Evolutionary conservation across 2,113 vertebrate species (phyloP).

Genomic region (Pseudorasbora parva): DNA sequence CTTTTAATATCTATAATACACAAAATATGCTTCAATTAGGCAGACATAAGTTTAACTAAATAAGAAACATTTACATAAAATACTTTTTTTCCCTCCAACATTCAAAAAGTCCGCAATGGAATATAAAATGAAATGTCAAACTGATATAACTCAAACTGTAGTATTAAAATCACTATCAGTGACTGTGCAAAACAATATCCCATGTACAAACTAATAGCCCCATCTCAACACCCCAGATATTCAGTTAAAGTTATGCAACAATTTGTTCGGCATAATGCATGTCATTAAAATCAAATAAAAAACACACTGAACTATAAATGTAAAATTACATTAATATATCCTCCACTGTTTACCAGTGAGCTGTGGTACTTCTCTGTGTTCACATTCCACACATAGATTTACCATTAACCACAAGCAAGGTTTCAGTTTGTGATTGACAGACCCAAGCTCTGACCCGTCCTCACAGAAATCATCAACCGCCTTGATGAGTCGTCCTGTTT

Average conservation of each 20-base stretch:
- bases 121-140: constrained; percentile 34
- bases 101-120: constrained; percentile 15
- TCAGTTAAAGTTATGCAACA: not conserved
- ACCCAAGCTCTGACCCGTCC: constrained; percentile 6
- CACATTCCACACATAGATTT: not conserved
- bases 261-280: constrained; percentile 19
- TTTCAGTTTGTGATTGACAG: not conserved
- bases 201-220: not conserved
- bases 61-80: constrained; percentile 9
- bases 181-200: constrained; percentile 15
- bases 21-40: constrained; percentile 1
- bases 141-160: constrained; percentile 11
- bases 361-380: not conserved
- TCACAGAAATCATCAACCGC: not conserved
- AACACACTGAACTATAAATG: constrained; percentile 32
- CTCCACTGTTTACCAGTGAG: not conserved
- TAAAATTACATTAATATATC: constrained; percentile 58
- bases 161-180: constrained; percentile 1
- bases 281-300: constrained; percentile 38
- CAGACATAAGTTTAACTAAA: not conserved
- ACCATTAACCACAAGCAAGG: not conserved
- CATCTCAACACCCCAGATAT: not conserved
- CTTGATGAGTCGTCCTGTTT: not conserved
- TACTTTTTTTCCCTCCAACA: constrained; percentile 8
- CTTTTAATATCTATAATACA: constrained; percentile 15